Conservation (phyloP, 2,113 vertebrate genomes). For the Polypterus senegalus region DNA sequence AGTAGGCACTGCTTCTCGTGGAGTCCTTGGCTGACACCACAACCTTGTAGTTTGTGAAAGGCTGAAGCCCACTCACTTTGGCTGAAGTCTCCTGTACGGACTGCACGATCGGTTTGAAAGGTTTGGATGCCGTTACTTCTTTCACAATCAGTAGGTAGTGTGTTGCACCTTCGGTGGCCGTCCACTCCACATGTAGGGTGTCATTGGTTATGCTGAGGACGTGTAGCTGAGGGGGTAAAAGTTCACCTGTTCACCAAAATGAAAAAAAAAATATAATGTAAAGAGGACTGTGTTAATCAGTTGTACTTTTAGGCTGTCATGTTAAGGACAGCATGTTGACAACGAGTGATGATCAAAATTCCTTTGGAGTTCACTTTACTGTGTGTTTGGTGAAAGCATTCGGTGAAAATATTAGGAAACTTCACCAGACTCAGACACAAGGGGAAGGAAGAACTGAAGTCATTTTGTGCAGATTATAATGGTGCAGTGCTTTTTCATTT, state of each 20-base stretch:
- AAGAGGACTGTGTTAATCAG: not conserved
- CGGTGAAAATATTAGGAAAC: too few species aligned
- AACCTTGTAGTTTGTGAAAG: constrained; percentile 28
- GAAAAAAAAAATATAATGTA: constrained; percentile 3
- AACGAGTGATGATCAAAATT: too few species aligned
- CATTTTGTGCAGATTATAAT: too few species aligned
- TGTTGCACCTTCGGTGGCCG: constrained; percentile 11
- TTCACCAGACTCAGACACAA: too few species aligned
- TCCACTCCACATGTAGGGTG: constrained; percentile 36
- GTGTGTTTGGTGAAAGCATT: too few species aligned
- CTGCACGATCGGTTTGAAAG: constrained; percentile 1
- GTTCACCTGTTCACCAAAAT: constrained; percentile 20
- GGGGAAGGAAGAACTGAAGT: too few species aligned
- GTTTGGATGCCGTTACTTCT: constrained; percentile 10
- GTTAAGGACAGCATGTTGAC: too few species aligned
- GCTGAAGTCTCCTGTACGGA: constrained; percentile 17
- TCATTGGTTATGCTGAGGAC: constrained; percentile 23
- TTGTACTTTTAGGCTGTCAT: not conserved
- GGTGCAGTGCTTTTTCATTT: too few species aligned
- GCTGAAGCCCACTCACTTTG: constrained; percentile 27
- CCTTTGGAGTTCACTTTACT: too few species aligned
- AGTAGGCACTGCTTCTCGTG: constrained; percentile 27
- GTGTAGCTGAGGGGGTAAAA: constrained; percentile 37
- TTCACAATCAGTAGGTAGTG: constrained; percentile 26
- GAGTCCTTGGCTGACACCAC: constrained; percentile 30